Evolutionary conservation across 2,888 invertebrate species (phyloP).

Genomic region (Ornithoptera priamus): DNA sequence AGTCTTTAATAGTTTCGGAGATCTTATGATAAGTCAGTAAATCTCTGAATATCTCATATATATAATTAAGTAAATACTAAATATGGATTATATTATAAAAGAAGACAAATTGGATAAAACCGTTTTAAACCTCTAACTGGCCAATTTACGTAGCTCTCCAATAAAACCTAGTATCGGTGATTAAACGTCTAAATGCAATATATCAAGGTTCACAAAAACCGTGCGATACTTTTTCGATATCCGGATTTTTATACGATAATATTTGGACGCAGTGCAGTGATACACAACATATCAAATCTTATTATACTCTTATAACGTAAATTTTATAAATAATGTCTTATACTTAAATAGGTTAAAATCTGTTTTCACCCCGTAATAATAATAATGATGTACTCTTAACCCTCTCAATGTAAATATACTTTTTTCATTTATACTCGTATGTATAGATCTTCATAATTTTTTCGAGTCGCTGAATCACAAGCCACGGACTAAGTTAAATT

Average conservation of each 20-base stretch:
- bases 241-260: background rate
- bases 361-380: background rate
- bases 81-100: background rate
- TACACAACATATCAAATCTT: background rate
- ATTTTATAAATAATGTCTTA: background rate
- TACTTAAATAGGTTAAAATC: background rate
- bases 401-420: too few relatives aligned
- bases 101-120: background rate
- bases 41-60: too few relatives aligned
- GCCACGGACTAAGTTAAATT: too few relatives aligned
- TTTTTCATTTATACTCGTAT: too few relatives aligned
- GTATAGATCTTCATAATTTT: too few relatives aligned
- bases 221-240: background rate
- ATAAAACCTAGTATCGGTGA: background rate
- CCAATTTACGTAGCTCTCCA: background rate
- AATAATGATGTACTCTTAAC: background rate
- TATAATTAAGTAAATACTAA: background rate
- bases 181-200: slow-evolving; percentile 2
- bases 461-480: too few relatives aligned
- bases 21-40: too few relatives aligned
- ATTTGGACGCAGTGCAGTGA: background rate
- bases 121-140: background rate
- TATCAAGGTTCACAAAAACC: background rate
- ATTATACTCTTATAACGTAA: background rate
- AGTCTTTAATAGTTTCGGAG: too few relatives aligned